Base-by-base conservation (phyloP, 2,113 vertebrate genomes). In the Stictonetta naevosa region DNA sequence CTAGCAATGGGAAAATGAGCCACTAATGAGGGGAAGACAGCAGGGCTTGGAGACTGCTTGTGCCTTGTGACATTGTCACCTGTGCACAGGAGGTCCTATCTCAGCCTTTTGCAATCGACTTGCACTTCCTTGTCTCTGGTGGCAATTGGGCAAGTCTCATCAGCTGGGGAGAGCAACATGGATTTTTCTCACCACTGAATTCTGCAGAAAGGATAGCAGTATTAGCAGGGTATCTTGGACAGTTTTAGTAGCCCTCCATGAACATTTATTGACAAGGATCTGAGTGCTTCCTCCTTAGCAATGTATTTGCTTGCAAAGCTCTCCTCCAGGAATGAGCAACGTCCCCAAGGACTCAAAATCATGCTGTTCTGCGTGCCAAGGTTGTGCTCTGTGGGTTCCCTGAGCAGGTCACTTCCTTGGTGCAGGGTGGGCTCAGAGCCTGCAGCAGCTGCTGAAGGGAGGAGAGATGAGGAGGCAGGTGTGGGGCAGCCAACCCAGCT, bases 141-240 rank as follows among this genome's bases (percentile, higher is more conserved):
- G 62, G 68, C 13, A 15, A 10, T 1, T 21, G 40, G 58, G 31
- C 18, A 36, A 58, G 20, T 21, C 42, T 31, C 64, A 22, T 21
- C 23, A 7, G 4, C 5, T 8, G 2, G 22, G 31, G 60, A 50
- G 18, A 29, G 8, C 0, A 1, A 16, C 25, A 48, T 0, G 1
- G 28, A 15, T 29, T 50, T 50, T 15, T 5, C 34, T n/a, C 55
- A 23, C 21, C 5, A 1, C 48, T 29, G 28, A 58, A 8, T 15
- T 58, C 69, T 58, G 62, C 48, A 58, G 63, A 69, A 59, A 40
- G 18, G 3, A 18, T 34, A 2, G 16, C 29, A 14, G 11, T 7
- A 8, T 71, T 33, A 71, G 25, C 36, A 66, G 72, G 15, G 16
- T 22, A 33, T 26, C 53, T 53, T 18, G 53, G 38, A 29, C 8